Evolutionary conservation across 1,140 invertebrate species (phyloP), one percentile per base, ranked within the genome.

Genomic region (Drosophila seguyi): DNA sequence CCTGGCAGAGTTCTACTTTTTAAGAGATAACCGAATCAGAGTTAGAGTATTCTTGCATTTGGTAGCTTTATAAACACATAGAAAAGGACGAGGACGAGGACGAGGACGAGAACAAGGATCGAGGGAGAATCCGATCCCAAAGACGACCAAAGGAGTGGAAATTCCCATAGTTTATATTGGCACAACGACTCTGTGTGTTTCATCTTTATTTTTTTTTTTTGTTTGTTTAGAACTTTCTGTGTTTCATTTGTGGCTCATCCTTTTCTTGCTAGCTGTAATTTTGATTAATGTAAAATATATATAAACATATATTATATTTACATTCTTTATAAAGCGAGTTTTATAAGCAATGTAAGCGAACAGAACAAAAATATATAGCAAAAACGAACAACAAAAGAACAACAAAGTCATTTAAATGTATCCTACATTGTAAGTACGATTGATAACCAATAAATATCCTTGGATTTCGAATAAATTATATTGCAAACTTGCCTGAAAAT

Each of bases 21-120:
- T 67, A 44, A 53, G 62, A 53, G 60, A 62, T 42, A 14, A 31
- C 67, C 39, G 58, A 72, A 81, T 68, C 82, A 69, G 69, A 69
- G 69, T 81, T 85, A 86, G 82, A 85, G 74, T 74, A 74, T 81
- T 85, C 69, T 62, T 77, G 81, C 81, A 86, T 85, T 85, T 85
- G 81, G 81, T 85, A 85, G 81, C 81, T 85, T 85, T 85, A 85
- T 79, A 73, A 52, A 61, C 16, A 76, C 50, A 45, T 67, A 57
- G 50, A 75, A 14, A 38, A 27, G 38, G 52, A 38, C 50, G 14
- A 53, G 62, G 22, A 34, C 27, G 29, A 34, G 36, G 52, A 38
- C 31, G 14, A 34, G 29, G 52, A 38, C 31, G 8, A 67, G 62
- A 16, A 38, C 50, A 10, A 53, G 62, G 25, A 53, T 20, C 62